A percentile compares a stretch with the other conserved stretches of the same genome.
Evolutionary conservation across 2,888 invertebrate genomes (phyloP).

Genomic region (Proisotoma minuta): DNA sequence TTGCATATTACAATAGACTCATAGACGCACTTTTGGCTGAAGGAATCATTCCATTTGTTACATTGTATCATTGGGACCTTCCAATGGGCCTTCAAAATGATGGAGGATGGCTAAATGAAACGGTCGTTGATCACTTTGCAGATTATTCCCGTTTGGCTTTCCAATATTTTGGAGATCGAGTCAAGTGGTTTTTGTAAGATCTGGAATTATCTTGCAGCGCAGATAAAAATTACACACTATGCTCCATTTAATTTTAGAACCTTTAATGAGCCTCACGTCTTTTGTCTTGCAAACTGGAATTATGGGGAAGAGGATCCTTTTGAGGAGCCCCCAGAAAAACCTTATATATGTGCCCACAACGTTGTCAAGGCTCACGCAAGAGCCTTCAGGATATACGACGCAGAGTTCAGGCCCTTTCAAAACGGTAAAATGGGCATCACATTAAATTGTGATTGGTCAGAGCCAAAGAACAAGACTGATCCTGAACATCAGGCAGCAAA

Average conservation of each 20-base stretch:
- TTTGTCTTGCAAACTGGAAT: constrained; percentile 27
- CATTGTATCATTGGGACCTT: constrained; percentile 50
- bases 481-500: constrained; percentile 23
- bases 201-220: constrained; percentile 2
- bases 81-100: constrained; percentile 54
- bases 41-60: constrained; percentile 59
- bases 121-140: constrained; percentile 54
- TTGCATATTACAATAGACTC: constrained; percentile 71
- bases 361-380: constrained; percentile 22
- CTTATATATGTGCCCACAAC: constrained; percentile 26
- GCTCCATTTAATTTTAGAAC: constrained; percentile 17
- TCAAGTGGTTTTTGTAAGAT: constrained; percentile 45
- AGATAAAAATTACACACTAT: not conserved
- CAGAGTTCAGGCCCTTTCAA: constrained; percentile 23
- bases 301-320: constrained; percentile 12
- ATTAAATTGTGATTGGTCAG: constrained; percentile 26
- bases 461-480: constrained; percentile 20
- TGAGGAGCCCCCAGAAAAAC: constrained; percentile 24
- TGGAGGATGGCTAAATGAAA: constrained; percentile 51
- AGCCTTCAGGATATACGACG: constrained; percentile 25
- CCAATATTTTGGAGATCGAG: constrained; percentile 55
- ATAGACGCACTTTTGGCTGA: constrained; percentile 63
- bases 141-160: constrained; percentile 55
- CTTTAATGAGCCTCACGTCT: constrained; percentile 36
- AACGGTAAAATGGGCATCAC: constrained; percentile 25